A percentile compares a stretch with the other conserved stretches of the same genome.
These are phyloP conservation scores for Ophthalmolycus amberensis DNA, from an alignment of 2,113 vertebrate genomes.

Conservation along the genomic window DNA sequence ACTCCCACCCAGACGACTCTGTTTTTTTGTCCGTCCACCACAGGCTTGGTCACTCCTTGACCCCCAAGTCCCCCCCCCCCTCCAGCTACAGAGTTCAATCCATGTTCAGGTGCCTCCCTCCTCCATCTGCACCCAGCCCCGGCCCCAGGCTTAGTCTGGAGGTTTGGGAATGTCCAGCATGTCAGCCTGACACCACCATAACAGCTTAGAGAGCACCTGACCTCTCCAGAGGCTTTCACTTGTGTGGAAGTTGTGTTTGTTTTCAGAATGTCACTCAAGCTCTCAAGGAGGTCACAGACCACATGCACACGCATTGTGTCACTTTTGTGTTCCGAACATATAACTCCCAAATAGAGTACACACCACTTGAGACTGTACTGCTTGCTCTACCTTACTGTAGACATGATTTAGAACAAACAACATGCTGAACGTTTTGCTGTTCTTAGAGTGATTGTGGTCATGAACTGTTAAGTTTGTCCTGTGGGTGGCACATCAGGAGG, in stretches of 20 bases:
- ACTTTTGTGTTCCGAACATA: not conserved
- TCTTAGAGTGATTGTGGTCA: not conserved
- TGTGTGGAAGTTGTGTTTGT: constrained; percentile 17
- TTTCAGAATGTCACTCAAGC: not conserved
- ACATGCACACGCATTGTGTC: not conserved
- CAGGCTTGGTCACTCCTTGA: constrained; percentile 19
- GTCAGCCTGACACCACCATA: constrained; percentile 19
- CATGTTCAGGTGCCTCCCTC: constrained; percentile 17
- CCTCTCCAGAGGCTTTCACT: constrained; percentile 1
- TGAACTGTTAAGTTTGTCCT: not conserved
- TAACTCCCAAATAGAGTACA: not conserved
- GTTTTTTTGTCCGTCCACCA: constrained; percentile 19
- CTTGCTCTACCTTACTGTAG: not conserved
- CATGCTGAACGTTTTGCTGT: not conserved
- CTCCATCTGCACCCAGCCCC: constrained; percentile 1
- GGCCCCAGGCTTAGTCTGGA: constrained; percentile 5
- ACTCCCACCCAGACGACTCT: too few relatives aligned
- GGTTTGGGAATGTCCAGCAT: constrained; percentile 35
- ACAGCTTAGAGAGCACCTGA: constrained; percentile 50
- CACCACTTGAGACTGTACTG: not conserved
- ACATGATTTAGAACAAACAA: not conserved
- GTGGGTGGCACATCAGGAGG: not conserved
- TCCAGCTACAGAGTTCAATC: constrained; percentile 6
- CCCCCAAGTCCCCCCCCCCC: not conserved
- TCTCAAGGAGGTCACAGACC: not conserved